A percentile compares a stretch with the other conserved stretches of the same genome.
These are phyloP conservation scores for Camponotus floridanus DNA, from an alignment of 1,140 invertebrate species.

Conservation along the genomic window DNA sequence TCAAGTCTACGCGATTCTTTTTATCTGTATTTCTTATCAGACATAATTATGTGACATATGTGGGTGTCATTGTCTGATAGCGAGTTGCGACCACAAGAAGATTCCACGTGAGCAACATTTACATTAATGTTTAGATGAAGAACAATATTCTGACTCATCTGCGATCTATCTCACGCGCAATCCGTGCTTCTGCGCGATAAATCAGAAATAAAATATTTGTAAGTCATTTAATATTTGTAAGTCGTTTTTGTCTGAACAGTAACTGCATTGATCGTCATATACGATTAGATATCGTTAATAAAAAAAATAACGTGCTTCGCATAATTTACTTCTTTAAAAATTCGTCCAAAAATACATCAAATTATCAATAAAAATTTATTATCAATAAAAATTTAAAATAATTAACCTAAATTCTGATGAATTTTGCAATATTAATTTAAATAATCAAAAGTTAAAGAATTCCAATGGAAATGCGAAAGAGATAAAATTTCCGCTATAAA, in stretches of 20 bases:
- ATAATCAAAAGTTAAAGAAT: neutral
- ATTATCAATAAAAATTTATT: neutral
- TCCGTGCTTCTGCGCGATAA: constrained; percentile 30
- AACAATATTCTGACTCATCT: constrained; percentile 40
- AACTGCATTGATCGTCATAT: neutral
- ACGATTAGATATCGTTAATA: neutral
- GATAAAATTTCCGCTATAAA: constrained; percentile 9
- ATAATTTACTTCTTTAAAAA: neutral
- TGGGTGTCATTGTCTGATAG: constrained; percentile 54
- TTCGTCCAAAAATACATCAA: neutral
- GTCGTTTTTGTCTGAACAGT: neutral
- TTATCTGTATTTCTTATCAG: constrained; percentile 12
- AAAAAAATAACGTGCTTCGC: neutral
- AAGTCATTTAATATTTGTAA: neutral
- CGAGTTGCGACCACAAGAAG: constrained; percentile 40
- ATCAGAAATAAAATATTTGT: constrained; percentile 38
- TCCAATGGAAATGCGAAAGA: neutral
- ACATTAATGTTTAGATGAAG: constrained; percentile 59
- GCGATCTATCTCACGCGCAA: constrained; percentile 31
- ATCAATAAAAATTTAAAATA: neutral
- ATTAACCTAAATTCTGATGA: neutral
- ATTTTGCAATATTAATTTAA: neutral
- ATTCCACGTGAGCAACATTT: constrained; percentile 57
- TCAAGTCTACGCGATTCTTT: neutral
- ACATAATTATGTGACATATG: constrained; percentile 43